phyloP scores from a whole-genome alignment of 1,140 invertebrate species.

The Psix sp. region DNA sequence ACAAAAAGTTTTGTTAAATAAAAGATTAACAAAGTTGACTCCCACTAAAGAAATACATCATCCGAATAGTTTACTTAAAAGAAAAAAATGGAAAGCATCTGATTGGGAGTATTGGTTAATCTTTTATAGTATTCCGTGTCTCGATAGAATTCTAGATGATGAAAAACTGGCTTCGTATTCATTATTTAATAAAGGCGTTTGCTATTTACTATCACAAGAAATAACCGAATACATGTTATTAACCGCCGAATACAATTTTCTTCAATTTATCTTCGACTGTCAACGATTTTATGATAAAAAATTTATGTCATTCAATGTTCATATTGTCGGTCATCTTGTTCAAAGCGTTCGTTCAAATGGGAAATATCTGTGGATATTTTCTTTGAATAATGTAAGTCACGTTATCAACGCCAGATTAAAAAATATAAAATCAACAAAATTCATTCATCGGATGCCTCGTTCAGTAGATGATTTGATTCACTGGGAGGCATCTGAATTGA shows the following conservation, averaged over 20 bases:
- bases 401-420: not conserved
- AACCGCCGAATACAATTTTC: conserved; percentile 29
- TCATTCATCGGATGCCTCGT: conserved; percentile 21
- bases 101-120: too few species aligned
- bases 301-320: conserved; percentile 46
- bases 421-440: conserved; percentile 25
- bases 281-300: conserved; percentile 34
- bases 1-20: too few species aligned
- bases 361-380: too few species aligned
- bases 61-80: too few species aligned
- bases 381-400: conserved; percentile 5
- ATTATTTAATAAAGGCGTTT: conserved; percentile 30
- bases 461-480: conserved; percentile 13
- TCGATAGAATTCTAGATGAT: conserved; percentile 27
- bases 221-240: conserved; percentile 31
- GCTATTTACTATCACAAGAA: conserved; percentile 7
- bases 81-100: conserved; percentile 20
- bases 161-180: conserved; percentile 24
- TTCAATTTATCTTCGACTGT: conserved; percentile 40
- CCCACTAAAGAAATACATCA: too few species aligned
- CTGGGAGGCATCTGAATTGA: conserved; percentile 34
- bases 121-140: conserved; percentile 41
- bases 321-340: conserved; percentile 19
- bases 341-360: conserved; percentile 23
- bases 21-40: too few species aligned